These are phyloP conservation scores for Lepisosteus osseus DNA, from an alignment of 2,113 vertebrate species.

Conservation along the genomic window DNA sequence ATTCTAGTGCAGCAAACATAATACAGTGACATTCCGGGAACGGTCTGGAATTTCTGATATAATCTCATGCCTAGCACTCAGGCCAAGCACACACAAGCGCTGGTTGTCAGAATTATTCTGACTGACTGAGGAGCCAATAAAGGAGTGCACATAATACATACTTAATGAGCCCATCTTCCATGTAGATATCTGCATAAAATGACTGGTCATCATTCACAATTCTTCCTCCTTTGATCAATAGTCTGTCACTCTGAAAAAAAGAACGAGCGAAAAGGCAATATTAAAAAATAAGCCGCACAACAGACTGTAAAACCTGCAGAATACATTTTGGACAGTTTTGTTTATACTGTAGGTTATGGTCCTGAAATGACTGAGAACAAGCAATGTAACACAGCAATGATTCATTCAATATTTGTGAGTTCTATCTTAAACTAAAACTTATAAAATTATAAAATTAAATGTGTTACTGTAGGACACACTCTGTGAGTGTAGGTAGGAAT, in stretches of 20 bases:
- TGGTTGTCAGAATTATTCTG: not conserved
- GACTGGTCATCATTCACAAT: constrained; percentile 98
- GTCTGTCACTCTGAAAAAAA: constrained; percentile 82
- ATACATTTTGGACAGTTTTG: no score
- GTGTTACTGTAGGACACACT: no score
- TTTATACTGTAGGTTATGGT: no score
- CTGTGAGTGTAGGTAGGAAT: no score
- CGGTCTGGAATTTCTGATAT: constrained; percentile 2
- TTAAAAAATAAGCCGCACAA: no score
- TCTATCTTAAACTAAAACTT: no score
- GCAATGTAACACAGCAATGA: no score
- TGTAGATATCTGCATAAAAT: constrained; percentile 92
- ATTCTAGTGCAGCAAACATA: constrained; percentile 21
- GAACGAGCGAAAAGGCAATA: not conserved
- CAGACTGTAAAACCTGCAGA: no score
- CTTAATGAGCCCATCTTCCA: constrained; percentile 98
- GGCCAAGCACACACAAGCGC: not conserved
- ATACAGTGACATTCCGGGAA: constrained; percentile 11
- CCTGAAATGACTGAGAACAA: no score
- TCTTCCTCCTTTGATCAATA: constrained; percentile 94
- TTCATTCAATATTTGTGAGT: no score
- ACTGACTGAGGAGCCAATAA: constrained; percentile 6
- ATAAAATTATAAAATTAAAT: no score
- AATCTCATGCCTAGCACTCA: no score
- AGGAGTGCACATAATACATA: constrained; percentile 56